Percentiles rank a stretch among this genome's conserved stretches.
phyloP scores from a whole-genome alignment of 2,888 invertebrate species.

The Melinopterus prodromus region DNA sequence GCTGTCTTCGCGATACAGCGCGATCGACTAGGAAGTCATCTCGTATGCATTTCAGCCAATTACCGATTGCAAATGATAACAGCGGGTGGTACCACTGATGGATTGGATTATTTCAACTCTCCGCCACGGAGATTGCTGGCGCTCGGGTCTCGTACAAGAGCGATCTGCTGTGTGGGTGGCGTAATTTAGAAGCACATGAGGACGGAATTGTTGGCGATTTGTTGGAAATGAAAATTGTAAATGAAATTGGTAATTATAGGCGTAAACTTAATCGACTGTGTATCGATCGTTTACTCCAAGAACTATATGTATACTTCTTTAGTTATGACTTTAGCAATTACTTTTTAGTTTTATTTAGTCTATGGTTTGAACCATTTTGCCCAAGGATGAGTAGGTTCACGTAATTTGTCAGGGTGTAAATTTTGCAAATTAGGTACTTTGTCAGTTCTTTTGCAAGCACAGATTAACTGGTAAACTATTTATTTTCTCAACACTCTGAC shows the following conservation, averaged over 20 bases:
- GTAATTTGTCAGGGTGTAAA: too few relatives aligned
- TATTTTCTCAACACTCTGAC: too few relatives aligned
- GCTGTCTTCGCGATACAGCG: background rate
- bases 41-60: slow-evolving; percentile 34
- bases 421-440: too few relatives aligned
- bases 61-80: slow-evolving; percentile 43
- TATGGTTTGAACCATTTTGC: too few relatives aligned
- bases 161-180: slow-evolving; percentile 19
- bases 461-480: too few relatives aligned
- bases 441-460: too few relatives aligned
- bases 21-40: slow-evolving; percentile 22
- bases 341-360: too few relatives aligned
- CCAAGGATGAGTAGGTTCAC: too few relatives aligned
- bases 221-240: slow-evolving; percentile 12
- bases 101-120: slow-evolving; percentile 33
- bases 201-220: slow-evolving; percentile 7
- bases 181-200: background rate
- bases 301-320: background rate
- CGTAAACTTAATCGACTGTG: slow-evolving; percentile 6
- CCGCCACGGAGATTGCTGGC: slow-evolving; percentile 17
- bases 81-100: slow-evolving; percentile 40
- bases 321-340: too few relatives aligned
- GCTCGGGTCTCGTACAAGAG: slow-evolving; percentile 8
- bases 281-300: slow-evolving; percentile 10
- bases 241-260: slow-evolving; percentile 14